phyloP scores from a whole-genome alignment of 2,113 vertebrate species.

The Clinocottus analis region DNA sequence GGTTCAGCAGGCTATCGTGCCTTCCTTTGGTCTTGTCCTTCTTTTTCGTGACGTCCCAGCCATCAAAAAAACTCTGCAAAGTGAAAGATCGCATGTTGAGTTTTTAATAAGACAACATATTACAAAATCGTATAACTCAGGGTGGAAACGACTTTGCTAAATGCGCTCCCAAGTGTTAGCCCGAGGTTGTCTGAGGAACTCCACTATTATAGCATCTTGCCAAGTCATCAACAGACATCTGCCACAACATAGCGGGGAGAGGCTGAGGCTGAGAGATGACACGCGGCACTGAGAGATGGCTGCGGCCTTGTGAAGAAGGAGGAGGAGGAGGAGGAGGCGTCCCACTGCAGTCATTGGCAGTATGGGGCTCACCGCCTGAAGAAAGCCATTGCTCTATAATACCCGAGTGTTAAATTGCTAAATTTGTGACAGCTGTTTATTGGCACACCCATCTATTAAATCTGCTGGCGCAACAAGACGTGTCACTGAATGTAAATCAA shows the following conservation, averaged over 20 bases:
- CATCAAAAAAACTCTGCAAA: constrained; percentile 94
- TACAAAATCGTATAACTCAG: not conserved
- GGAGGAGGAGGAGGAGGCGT: constrained; percentile 15
- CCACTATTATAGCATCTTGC: constrained; percentile 26
- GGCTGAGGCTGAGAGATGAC: constrained; percentile 31
- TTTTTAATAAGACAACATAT: not conserved
- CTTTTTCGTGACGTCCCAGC: constrained; percentile 95
- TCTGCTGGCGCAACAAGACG: constrained; percentile 5
- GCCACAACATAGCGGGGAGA: constrained; percentile 28
- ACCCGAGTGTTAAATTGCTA: constrained; percentile 44
- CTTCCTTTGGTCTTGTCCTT: constrained; percentile 94
- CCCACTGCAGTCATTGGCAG: constrained; percentile 35
- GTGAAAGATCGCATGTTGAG: constrained; percentile 1
- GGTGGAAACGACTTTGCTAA: not conserved
- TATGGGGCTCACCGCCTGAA: constrained; percentile 7
- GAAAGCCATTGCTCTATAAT: constrained; percentile 23
- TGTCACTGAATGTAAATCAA: constrained; percentile 48
- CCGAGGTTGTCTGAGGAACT: constrained; percentile 43
- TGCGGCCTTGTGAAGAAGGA: constrained; percentile 54
- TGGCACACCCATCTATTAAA: constrained; percentile 43
- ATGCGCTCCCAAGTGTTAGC: constrained; percentile 27
- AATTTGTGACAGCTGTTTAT: constrained; percentile 65
- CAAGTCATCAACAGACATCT: constrained; percentile 65
- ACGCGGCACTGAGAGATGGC: constrained; percentile 34
- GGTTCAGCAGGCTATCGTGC: constrained; percentile 78